Evolutionary conservation across 1,140 invertebrate species (phyloP).

Genomic region (Globodera rostochiensis): DNA sequence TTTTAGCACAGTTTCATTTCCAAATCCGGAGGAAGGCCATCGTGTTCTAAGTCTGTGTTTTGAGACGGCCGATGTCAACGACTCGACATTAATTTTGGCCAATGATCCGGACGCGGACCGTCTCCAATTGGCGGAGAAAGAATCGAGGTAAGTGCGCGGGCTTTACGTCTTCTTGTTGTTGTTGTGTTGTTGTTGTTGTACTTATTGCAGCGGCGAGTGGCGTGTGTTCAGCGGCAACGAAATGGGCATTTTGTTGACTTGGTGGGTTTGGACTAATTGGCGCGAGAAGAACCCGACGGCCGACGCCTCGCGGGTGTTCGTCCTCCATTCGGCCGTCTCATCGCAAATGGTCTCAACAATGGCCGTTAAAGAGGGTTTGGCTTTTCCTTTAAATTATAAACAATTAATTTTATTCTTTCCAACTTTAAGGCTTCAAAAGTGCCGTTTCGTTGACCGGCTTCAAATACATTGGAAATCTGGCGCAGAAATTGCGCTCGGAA

Average conservation of each 20-base stretch:
- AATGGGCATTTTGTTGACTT: slow-evolving; percentile 88
- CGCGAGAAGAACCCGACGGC: slow-evolving; percentile 60
- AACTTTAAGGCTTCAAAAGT: slow-evolving; percentile 56
- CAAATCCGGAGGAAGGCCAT: slow-evolving; percentile 95
- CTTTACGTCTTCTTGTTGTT: slow-evolving; percentile 8
- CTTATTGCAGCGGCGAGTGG: slow-evolving; percentile 75
- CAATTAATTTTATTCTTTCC: slow-evolving; percentile 12
- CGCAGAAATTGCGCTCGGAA: slow-evolving; percentile 73
- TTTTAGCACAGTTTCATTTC: slow-evolving; percentile 93
- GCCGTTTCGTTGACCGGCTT: slow-evolving; percentile 96
- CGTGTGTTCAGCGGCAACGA: slow-evolving; percentile 94
- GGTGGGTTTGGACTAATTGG: slow-evolving; percentile 80
- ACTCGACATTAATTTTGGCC: slow-evolving; percentile 80
- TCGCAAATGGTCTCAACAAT: slow-evolving; percentile 91
- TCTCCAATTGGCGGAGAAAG: slow-evolving; percentile 82
- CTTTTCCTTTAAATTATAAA: slow-evolving; percentile 69
- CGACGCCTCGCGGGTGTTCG: slow-evolving; percentile 67
- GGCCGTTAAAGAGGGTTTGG: slow-evolving; percentile 78
- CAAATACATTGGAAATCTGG: slow-evolving; percentile 97
- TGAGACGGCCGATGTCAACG: slow-evolving; percentile 77
- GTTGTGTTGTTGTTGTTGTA: neutral
- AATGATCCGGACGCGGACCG: slow-evolving; percentile 99
- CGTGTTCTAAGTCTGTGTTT: slow-evolving; percentile 84
- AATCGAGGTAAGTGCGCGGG: slow-evolving; percentile 42
- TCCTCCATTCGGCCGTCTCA: slow-evolving; percentile 92